Conservation (phyloP, 1,140 invertebrate genomes). For the Heliconius eleuchia region DNA sequence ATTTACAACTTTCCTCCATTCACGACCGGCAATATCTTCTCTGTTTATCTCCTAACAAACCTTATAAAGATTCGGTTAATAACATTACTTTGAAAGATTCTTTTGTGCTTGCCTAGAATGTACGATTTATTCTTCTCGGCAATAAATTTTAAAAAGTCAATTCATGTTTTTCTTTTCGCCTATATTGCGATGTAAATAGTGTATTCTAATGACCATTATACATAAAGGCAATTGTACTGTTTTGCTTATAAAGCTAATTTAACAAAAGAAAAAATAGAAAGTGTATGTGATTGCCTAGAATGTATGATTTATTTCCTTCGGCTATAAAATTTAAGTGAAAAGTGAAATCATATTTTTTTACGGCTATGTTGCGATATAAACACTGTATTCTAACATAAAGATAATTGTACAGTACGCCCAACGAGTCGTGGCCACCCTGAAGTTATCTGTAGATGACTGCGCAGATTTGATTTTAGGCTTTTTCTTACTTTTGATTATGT, state of each 20-base stretch:
- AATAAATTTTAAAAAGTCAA: neutral
- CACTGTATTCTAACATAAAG: neutral
- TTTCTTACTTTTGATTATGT: no score
- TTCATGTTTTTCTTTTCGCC: neutral
- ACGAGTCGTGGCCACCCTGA: no score
- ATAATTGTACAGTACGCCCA: neutral
- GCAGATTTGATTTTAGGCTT: no score
- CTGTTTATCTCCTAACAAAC: slow-evolving; percentile 22
- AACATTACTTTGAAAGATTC: slow-evolving; percentile 20
- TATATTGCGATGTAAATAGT: neutral
- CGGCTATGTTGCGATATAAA: neutral
- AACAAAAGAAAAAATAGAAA: neutral
- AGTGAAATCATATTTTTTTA: neutral
- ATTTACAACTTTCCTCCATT: slow-evolving; percentile 54
- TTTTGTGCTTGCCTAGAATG: neutral
- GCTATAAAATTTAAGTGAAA: neutral
- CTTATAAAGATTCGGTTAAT: slow-evolving; percentile 27
- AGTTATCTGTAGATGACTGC: no score
- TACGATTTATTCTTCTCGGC: neutral
- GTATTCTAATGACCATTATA: neutral
- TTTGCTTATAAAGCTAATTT: neutral
- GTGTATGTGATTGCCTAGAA: neutral
- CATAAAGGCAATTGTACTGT: neutral
- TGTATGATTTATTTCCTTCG: neutral
- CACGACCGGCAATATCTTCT: slow-evolving; percentile 20